These are phyloP conservation scores for Salminus brasiliensis DNA, from an alignment of 2,113 vertebrate species.

Conservation along the genomic window DNA sequence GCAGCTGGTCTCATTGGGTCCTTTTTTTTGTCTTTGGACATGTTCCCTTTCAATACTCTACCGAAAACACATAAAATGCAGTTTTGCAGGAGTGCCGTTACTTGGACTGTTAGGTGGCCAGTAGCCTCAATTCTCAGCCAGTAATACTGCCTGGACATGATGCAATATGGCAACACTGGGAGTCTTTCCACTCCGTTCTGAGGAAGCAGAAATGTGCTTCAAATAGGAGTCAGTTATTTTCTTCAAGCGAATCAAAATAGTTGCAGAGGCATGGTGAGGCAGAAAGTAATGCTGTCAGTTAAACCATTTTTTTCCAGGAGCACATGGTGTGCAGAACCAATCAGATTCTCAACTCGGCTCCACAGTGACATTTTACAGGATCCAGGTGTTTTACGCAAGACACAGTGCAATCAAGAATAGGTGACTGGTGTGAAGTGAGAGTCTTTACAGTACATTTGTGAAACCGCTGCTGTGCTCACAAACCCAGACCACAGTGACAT, in stretches of 20 bases:
- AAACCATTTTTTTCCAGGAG: background rate
- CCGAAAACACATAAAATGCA: constrained; percentile 41
- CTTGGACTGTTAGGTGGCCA: constrained; percentile 36
- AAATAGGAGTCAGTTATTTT: background rate
- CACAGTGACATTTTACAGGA: constrained; percentile 8
- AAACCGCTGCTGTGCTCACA: background rate
- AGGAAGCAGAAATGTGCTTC: background rate
- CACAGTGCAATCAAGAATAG: background rate
- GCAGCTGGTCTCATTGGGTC: constrained; percentile 73
- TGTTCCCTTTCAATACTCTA: constrained; percentile 37
- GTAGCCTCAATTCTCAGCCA: constrained; percentile 17
- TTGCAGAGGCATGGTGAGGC: background rate
- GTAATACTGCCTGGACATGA: background rate
- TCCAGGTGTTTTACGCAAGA: constrained; percentile 10
- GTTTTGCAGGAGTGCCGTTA: constrained; percentile 10
- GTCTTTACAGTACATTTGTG: constrained; percentile 10
- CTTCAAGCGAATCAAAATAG: background rate
- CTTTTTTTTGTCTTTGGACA: constrained; percentile 51
- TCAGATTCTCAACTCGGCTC: background rate
- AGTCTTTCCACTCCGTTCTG: background rate
- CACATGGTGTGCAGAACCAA: constrained; percentile 4
- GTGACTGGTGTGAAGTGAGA: background rate
- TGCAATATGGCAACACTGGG: background rate
- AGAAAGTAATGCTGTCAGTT: background rate
- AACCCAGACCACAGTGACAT: background rate